Base-by-base conservation (phyloP, 1,140 invertebrate genomes). In the Planococcus citri region DNA sequence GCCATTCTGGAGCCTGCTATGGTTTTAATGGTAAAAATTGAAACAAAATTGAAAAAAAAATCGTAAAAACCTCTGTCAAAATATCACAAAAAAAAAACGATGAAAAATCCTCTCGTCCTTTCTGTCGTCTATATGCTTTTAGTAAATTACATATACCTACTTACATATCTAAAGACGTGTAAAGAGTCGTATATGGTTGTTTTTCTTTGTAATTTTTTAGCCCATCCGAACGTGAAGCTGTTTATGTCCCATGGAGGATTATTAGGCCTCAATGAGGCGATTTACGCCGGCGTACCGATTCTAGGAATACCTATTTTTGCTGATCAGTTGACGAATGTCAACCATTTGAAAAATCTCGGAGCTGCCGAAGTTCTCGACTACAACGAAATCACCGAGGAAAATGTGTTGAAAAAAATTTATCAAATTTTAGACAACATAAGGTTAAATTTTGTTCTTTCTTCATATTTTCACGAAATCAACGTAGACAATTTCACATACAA, bases 171-270 rank as follows among this genome's bases (percentile, higher is more conserved):
- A 37, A 37, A 37, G 6, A 37, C 33, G 33, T 37, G 14, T 14
- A 37, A 37, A 14, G 6, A 37, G 6, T 6, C 6, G 33, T 37
- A 37, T 6, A 14, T 37, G 14, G 14, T 20, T 51, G n/a, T 17
- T 51, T 51, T 9, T 17, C 2, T 2, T 51, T 4, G 2, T 51
- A 2, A 51, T 9, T 51, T 20, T 76, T 67, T 68, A 84, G 86
- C 87, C 24, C 89, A 91, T 76, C 82, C 82, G 1, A 88, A 88
- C 73, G 80, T 90, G 1, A 81, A 84, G 64, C 88, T 87, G 0
- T 92, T 92, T 74, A 83, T 92, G 0, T 91, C 89, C 0, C 91
- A 94, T 76, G 88, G 89, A 3, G 91, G 91, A 8, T 77, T 91
- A 2, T 80, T 91, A 67, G 89, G 88, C 71, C 85, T 90, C 78